Evolutionary conservation across 2,113 vertebrate species (phyloP).

Genomic region (Psettodes erumei): DNA sequence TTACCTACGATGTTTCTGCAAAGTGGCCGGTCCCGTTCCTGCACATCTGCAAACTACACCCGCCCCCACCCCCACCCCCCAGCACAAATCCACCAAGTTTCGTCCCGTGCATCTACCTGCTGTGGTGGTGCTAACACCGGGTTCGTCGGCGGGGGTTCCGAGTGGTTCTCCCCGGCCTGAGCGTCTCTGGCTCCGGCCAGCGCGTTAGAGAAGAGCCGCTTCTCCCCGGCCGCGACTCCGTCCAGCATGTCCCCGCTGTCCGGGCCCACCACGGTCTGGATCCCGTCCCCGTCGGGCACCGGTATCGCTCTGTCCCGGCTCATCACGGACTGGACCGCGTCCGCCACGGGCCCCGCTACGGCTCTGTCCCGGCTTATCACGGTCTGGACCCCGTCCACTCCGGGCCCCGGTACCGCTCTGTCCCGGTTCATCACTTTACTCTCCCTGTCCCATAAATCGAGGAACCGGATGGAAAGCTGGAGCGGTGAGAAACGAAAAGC

Average conservation of each 20-base stretch:
- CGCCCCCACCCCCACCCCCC: neutral
- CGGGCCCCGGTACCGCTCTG: slow-evolving; percentile 77
- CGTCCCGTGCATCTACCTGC: slow-evolving; percentile 60
- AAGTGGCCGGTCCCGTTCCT: neutral
- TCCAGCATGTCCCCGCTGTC: slow-evolving; percentile 81
- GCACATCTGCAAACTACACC: neutral
- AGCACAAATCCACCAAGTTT: neutral
- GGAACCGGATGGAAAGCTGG: slow-evolving; percentile 28
- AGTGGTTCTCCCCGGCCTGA: slow-evolving; percentile 82
- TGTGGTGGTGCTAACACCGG: slow-evolving; percentile 64
- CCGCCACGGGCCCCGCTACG: slow-evolving; percentile 57
- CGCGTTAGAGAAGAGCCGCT: slow-evolving; percentile 82
- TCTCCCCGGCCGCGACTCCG: slow-evolving; percentile 74
- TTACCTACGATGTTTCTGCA: too few species aligned
- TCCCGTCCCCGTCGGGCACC: slow-evolving; percentile 64
- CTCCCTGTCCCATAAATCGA: slow-evolving; percentile 60
- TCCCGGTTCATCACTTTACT: slow-evolving; percentile 87
- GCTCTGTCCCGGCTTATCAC: slow-evolving; percentile 86
- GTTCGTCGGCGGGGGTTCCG: slow-evolving; percentile 81
- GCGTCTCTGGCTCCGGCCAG: slow-evolving; percentile 79
- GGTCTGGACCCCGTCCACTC: slow-evolving; percentile 70
- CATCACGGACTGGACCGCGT: slow-evolving; percentile 79
- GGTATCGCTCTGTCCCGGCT: slow-evolving; percentile 83
- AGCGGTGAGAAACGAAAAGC: neutral
- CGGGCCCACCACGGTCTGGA: slow-evolving; percentile 79